These are phyloP conservation scores for Thymelicus acteon DNA, from an alignment of 2,888 invertebrate species.

Conservation along the genomic window DNA sequence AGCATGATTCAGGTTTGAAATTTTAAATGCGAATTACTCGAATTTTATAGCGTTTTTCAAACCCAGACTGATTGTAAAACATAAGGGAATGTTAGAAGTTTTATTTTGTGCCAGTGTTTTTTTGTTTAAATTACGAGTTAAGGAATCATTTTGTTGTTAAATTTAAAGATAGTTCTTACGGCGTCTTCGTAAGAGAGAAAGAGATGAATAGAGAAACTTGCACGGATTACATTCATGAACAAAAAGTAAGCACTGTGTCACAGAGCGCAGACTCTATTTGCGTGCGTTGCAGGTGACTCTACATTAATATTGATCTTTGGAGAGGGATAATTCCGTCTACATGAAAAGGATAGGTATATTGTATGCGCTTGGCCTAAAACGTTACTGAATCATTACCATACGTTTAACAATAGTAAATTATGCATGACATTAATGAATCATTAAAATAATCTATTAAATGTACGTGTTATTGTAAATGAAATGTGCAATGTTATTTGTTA, in stretches of 20 bases:
- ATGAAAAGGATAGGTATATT: conserved; percentile 25
- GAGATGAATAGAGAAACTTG: conserved; percentile 26
- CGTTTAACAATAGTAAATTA: too few species aligned
- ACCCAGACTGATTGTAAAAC: neutral
- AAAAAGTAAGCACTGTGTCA: neutral
- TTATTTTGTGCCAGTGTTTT: conserved; percentile 7
- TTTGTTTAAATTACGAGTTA: neutral
- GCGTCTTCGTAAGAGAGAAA: conserved; percentile 26
- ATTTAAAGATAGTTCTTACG: conserved; percentile 10
- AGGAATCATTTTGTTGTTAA: neutral
- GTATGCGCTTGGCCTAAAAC: neutral
- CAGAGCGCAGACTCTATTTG: conserved; percentile 16
- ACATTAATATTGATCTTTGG: conserved; percentile 30
- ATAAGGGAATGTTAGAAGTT: neutral
- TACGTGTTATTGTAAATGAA: too few species aligned
- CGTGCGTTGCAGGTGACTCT: conserved; percentile 9
- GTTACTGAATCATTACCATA: neutral
- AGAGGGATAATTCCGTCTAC: conserved; percentile 15
- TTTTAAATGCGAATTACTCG: conserved; percentile 43
- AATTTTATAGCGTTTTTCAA: neutral
- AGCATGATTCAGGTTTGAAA: conserved; percentile 67
- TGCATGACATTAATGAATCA: too few species aligned
- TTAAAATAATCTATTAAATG: too few species aligned
- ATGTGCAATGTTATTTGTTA: too few species aligned
- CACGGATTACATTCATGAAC: neutral